Conservation (phyloP, 1,140 invertebrate genomes). For the Zaprionus gabonicus region DNA sequence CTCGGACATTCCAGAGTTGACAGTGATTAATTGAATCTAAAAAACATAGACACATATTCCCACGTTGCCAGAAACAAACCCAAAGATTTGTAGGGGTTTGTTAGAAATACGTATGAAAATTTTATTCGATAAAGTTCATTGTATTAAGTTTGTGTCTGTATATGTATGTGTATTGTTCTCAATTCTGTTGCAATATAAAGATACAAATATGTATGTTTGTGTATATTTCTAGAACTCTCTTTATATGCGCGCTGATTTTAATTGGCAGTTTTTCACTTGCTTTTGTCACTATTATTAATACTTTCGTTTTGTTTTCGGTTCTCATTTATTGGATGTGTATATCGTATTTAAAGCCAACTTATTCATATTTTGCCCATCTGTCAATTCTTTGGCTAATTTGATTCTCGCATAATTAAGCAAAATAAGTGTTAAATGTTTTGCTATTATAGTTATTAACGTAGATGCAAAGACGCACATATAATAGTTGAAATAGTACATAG, state of each 20-base stretch:
- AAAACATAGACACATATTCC: not conserved
- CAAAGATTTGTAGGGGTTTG: slow-evolving; percentile 50
- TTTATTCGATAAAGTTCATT: slow-evolving; percentile 83
- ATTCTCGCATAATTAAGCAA: slow-evolving; percentile 61
- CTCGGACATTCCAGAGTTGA: slow-evolving; percentile 29
- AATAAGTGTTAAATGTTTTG: slow-evolving; percentile 30
- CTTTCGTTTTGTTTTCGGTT: slow-evolving; percentile 48
- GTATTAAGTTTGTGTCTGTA: slow-evolving; percentile 62
- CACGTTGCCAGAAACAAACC: slow-evolving; percentile 1
- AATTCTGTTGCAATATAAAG: slow-evolving; percentile 34
- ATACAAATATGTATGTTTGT: slow-evolving; percentile 9
- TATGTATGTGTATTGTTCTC: slow-evolving; percentile 54
- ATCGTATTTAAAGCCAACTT: slow-evolving; percentile 71
- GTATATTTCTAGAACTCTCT: slow-evolving; percentile 26
- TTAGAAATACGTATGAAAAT: slow-evolving; percentile 83
- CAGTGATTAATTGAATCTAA: slow-evolving; percentile 1
- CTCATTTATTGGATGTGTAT: slow-evolving; percentile 37
- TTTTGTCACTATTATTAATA: slow-evolving; percentile 43
- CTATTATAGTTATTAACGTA: slow-evolving; percentile 23
- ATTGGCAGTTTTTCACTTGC: slow-evolving; percentile 25
- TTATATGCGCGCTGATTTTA: slow-evolving; percentile 35
- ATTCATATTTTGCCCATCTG: slow-evolving; percentile 54
- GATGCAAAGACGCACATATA: slow-evolving; percentile 30
- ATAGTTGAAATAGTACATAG: slow-evolving; percentile 51
- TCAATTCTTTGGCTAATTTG: slow-evolving; percentile 79